phyloP scores from a whole-genome alignment of 2,888 invertebrate species.

The Nasonovia ribisnigri region DNA sequence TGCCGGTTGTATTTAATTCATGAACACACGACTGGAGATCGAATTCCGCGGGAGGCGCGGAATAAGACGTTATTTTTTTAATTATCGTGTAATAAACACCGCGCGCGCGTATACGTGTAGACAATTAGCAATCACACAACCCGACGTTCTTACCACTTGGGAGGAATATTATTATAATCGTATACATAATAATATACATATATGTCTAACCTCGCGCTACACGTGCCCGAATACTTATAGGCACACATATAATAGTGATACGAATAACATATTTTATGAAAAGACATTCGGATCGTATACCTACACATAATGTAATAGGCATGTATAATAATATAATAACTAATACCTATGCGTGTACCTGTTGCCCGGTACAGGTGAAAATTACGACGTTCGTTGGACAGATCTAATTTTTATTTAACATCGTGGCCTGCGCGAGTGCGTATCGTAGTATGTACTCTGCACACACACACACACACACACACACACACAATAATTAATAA shows the following conservation, averaged over 20 bases:
- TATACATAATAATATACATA: not conserved
- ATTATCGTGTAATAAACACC: conserved; percentile 2
- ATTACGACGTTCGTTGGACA: conserved; percentile 16
- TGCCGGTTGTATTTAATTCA: not conserved
- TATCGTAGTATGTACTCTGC: no score
- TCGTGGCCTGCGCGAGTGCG: not conserved
- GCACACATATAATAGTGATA: not conserved
- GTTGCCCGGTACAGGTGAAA: not conserved
- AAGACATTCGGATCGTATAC: not conserved
- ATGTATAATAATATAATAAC: not conserved
- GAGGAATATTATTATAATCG: not conserved
- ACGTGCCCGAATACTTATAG: not conserved
- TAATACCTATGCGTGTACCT: not conserved
- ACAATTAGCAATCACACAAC: conserved; percentile 5
- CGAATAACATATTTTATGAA: not conserved
- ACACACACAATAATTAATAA: not conserved
- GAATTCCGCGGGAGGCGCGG: not conserved
- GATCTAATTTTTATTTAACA: conserved; percentile 25
- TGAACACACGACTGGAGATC: not conserved
- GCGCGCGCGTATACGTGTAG: not conserved
- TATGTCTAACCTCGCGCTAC: not conserved
- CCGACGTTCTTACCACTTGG: not conserved
- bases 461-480: not conserved
- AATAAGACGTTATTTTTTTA: conserved; percentile 8
- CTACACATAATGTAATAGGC: not conserved